Base-by-base conservation (phyloP, 2,797 vertebrate genomes). In the Atherinosoma microstoma region DNA sequence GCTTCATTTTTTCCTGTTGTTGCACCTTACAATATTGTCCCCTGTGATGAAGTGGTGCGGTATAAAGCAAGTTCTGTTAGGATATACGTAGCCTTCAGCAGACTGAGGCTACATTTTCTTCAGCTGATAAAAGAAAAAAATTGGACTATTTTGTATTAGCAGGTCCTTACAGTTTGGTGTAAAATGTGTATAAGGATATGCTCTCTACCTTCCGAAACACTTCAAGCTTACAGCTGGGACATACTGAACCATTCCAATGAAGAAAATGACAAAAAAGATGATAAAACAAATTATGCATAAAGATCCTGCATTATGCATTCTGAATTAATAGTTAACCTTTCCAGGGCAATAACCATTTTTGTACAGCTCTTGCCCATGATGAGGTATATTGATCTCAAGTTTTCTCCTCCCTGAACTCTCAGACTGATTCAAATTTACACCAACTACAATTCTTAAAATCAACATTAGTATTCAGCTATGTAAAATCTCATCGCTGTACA, bases 341-440 rank as follows among this genome's bases (percentile, higher is more conserved):
- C 27, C 12, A 29, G 63, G 60, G 74, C 64, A 45, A 76, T 38
- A 76, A 49, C 32, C 45, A 34, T 86, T 64, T 81, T 57, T 64
- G 62, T 58, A 36, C 27, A 77, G 61, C 36, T 70, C 74, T 51
- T 63, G 54, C 67, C 63, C 77, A 36, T 45, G 56, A 83, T 58
- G 35, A 82, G 53, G 47, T 29, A 49, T 79, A 76, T 89, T 82
- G 85, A 90, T 86, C 73, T 78, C 29, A 4, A 6, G 24, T 80
- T 59, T 70, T 53, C 29, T 56, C 65, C 15, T n/a, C 38, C 38
- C 65, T 67, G 70, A 84, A 78, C 57, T 45, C 58, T 49, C 53
- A 29, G 27, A 29, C 59, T 64, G 65, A 76, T 74, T 82, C 42
- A 76, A 79, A 74, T 69, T 67, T 15, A 58, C 51, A 67, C 67